Conservation (phyloP, 1,140 invertebrate species). For the Manduca sexta region DNA sequence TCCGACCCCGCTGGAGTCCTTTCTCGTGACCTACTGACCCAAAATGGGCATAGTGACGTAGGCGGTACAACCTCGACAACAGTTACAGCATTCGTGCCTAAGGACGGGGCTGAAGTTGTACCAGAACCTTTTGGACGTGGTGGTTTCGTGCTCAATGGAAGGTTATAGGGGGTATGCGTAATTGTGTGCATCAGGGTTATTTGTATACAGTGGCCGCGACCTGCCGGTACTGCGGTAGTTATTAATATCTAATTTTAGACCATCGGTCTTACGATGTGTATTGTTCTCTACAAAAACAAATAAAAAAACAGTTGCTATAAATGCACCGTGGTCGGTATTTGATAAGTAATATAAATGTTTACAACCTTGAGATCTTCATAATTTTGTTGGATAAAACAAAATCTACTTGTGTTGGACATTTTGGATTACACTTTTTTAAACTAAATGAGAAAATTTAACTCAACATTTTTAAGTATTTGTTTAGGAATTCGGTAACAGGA, state of each 20-base stretch:
- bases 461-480: too few species aligned
- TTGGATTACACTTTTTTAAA: too few species aligned
- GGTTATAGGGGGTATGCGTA: constrained; percentile 24
- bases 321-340: background rate
- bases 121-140: constrained; percentile 22
- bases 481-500: too few species aligned
- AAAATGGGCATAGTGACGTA: constrained; percentile 63
- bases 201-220: background rate
- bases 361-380: too few species aligned
- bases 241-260: background rate
- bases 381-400: too few species aligned
- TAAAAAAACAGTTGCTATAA: background rate
- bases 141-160: constrained; percentile 50
- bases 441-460: too few species aligned
- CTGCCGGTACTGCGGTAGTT: background rate
- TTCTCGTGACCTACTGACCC: constrained; percentile 65
- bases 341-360: background rate
- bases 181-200: constrained; percentile 19
- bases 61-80: constrained; percentile 43
- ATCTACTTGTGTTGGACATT: too few species aligned
- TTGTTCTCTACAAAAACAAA: background rate
- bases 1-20: constrained; percentile 42
- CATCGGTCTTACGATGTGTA: background rate
- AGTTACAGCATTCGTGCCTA: constrained; percentile 11
- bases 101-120: background rate